Conservation (phyloP, 2,797 vertebrate species). For the Diglossa cyanea region DNA sequence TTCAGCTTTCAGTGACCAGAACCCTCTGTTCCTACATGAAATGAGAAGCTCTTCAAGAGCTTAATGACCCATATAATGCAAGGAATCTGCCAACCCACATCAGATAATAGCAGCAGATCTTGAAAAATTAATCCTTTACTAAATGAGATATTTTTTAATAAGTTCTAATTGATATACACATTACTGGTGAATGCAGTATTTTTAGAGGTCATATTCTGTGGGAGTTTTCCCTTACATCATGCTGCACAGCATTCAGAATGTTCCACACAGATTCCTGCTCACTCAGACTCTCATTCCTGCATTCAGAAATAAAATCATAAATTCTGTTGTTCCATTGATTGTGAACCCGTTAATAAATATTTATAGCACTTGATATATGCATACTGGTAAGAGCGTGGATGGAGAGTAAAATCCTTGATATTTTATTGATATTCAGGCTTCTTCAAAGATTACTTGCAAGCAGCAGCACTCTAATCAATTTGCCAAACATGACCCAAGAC, state of each 20-base stretch:
- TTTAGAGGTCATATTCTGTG: background rate
- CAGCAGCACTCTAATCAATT: background rate
- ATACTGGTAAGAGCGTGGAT: background rate
- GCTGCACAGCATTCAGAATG: conserved; percentile 39
- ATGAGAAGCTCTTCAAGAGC: background rate
- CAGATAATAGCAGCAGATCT: background rate
- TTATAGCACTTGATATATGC: background rate
- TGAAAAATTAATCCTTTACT: background rate
- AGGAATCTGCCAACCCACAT: background rate
- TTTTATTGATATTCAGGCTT: background rate
- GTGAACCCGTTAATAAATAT: conserved; percentile 31
- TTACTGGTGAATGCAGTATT: background rate
- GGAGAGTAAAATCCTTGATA: background rate
- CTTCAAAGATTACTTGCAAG: background rate
- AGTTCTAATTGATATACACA: background rate
- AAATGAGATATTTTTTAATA: background rate
- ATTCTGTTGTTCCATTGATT: conserved; percentile 13
- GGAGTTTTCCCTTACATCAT: background rate
- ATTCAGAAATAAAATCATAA: conserved; percentile 47
- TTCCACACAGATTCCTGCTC: conserved; percentile 6
- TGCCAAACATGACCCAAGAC: background rate
- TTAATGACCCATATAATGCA: background rate
- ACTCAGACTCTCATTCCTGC: conserved; percentile 7
- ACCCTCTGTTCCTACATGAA: background rate
- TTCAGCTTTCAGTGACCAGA: background rate